Evolutionary conservation across 2,113 vertebrate species (phyloP), one percentile per base, ranked within the genome.

Genomic region (Lasiurus cinereus): DNA sequence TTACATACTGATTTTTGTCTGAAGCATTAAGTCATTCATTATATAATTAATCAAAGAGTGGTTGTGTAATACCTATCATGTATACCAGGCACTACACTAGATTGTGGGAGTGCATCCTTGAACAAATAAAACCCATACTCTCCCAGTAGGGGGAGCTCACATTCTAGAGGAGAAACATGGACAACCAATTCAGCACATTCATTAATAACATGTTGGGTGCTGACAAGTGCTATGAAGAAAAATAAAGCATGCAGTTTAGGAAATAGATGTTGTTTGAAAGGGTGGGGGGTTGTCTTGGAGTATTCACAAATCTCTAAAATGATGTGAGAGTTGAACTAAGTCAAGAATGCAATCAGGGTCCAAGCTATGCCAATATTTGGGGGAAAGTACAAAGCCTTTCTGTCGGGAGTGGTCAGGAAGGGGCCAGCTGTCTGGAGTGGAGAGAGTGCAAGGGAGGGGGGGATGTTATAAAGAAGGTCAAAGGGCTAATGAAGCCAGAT

Each of bases 111-210:
- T 21, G 52, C 2, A 33, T 1, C 4, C 33, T 48, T 66, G 19
- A 78, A 46, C 16, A 19, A 82, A 19, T 11, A n/a, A 76, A 72
- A 24, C 48, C 74, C 56, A 13, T 64, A 5, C 16, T 56, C 3
- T 82, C 92, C 92, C 96, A 95, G 83, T 27, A 96, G 96, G 79
- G 69, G 97, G 94, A 27, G 95, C 97, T 87, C 92, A 72, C 36
- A 33, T 46, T 72, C 83, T 33, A 90, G 70, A 84, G 31, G 64
- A 66, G 70, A 72, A 46, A 83, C 8, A 39, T 1, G 13, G 50
- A 46, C 36, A 36, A 52, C 27, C 8, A 24, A 39, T 8, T 24
- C 33, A 69, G 29, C 54, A 74, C 66, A 1, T 46, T 14, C 12
- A 19, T 84, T 84, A 56, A 80, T 80, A 88, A 50, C 24, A 5